Conservation (phyloP, 2,888 invertebrate genomes). For the Plagodis dolabraria region DNA sequence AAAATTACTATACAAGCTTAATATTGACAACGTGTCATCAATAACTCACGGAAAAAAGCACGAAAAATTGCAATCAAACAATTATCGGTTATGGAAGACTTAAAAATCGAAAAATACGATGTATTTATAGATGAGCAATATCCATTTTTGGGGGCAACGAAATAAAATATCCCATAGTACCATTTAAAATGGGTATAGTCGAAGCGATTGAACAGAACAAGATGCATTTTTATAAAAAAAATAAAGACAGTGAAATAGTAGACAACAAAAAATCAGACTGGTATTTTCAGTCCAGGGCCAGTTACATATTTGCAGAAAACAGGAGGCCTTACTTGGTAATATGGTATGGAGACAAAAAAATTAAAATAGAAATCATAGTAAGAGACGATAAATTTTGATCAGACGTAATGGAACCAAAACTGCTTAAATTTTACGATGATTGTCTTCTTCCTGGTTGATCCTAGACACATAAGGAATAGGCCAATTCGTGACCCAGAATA, state of each 20-base stretch:
- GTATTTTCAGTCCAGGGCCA: constrained; percentile 30
- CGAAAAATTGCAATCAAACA: constrained; percentile 13
- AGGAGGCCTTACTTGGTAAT: no score
- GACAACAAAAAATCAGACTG: constrained; percentile 16
- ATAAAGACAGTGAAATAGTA: constrained; percentile 4
- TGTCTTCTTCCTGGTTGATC: no score
- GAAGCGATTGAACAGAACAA: constrained; percentile 18
- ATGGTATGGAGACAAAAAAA: no score
- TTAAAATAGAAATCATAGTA: no score
- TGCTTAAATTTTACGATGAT: no score
- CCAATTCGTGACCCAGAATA: no score
- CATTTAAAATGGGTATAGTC: constrained; percentile 24
- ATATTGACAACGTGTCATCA: constrained; percentile 8
- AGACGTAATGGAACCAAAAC: no score
- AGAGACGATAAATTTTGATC: no score
- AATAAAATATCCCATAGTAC: constrained; percentile 15
- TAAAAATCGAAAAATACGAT: constrained; percentile 9
- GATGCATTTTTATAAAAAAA: constrained; percentile 17
- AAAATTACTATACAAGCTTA: constrained; percentile 10
- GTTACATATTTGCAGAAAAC: no score
- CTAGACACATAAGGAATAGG: no score
- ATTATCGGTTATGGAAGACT: not conserved
- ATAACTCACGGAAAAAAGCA: constrained; percentile 13
- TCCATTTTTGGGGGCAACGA: not conserved
- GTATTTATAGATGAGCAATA: constrained; percentile 23